Percentiles rank a stretch among this genome's conserved stretches.
phyloP scores from a whole-genome alignment of 2,113 vertebrate species.

The Psilopogon haemacephalus region DNA sequence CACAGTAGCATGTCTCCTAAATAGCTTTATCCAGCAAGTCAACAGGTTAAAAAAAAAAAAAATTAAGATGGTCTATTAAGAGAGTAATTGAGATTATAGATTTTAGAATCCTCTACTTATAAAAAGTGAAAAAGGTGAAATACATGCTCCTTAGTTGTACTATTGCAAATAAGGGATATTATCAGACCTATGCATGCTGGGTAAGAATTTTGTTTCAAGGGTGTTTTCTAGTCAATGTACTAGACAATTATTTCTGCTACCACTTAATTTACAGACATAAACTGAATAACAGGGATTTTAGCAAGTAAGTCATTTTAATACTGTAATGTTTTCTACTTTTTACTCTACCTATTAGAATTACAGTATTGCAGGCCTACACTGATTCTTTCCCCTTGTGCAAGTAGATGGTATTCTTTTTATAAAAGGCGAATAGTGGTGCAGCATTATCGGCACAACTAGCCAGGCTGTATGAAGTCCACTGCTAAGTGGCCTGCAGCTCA shows the following conservation, averaged over 20 bases:
- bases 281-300: background rate
- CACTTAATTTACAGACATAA: background rate
- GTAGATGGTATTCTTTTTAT: background rate
- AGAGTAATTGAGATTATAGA: constrained; percentile 56
- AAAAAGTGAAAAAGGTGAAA: constrained; percentile 41
- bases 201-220: constrained; percentile 10
- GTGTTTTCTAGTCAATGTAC: background rate
- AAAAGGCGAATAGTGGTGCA: background rate
- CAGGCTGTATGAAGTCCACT: background rate
- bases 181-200: background rate
- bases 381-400: background rate
- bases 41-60: constrained; percentile 9
- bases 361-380: background rate
- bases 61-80: constrained; percentile 28
- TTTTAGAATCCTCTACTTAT: constrained; percentile 21
- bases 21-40: constrained; percentile 49
- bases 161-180: background rate
- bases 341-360: background rate
- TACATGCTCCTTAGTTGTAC: background rate
- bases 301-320: background rate
- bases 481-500: background rate
- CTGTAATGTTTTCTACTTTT: background rate
- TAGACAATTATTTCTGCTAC: background rate
- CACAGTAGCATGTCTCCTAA: constrained; percentile 23
- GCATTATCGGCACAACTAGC: background rate